Base-by-base conservation (phyloP, 1,140 invertebrate genomes). In the Vanessa tameamea region DNA sequence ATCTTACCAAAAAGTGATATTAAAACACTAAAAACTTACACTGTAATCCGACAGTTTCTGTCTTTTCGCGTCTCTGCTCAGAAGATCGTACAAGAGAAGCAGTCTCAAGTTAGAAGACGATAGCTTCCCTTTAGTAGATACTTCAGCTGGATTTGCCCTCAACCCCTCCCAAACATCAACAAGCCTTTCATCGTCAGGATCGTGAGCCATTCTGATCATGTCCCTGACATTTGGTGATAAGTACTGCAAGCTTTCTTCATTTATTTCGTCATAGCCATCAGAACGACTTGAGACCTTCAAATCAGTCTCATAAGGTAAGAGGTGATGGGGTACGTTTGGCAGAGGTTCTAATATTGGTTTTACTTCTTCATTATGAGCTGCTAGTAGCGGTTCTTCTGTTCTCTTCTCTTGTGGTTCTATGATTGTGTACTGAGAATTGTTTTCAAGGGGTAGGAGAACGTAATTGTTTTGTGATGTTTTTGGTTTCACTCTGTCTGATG, bases 31-130 rank as follows among this genome's bases (percentile, higher is more conserved):
- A 48, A 64, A 74, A 89, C 90, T 91, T 82, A 94, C 94, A 73
- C 85, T 86, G 78, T 91, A 94, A 78, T 93, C 93, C 55, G 92
- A 93, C 2, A 94, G 85, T 47, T 88, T 89, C 67, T 94, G 87
- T 50, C 88, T 93, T 82, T 94, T 95, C 0, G 94, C 90, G 68
- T 95, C 94, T 72, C 94, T 93, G 78, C 94, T 94, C 20, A 95
- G 76, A 2, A 93, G 85, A 82, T 95, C 94, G 73, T 94, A 95
- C 26, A 95, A 73, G 12, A 94, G 82, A 47, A 94, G 69, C 51
- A 95, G 78, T 23, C 93, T 89, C 31, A 94, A 82, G 65, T 92
- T 87, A 5, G 89, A 86, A 5, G 81, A 76, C 0, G 88, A 89
- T 9, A 92, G 73, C 71, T 91, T 91, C 9, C 77, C 80, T 68